phyloP scores from a whole-genome alignment of 2,797 vertebrate genomes.

The Tenualosa thibaudeaui region DNA sequence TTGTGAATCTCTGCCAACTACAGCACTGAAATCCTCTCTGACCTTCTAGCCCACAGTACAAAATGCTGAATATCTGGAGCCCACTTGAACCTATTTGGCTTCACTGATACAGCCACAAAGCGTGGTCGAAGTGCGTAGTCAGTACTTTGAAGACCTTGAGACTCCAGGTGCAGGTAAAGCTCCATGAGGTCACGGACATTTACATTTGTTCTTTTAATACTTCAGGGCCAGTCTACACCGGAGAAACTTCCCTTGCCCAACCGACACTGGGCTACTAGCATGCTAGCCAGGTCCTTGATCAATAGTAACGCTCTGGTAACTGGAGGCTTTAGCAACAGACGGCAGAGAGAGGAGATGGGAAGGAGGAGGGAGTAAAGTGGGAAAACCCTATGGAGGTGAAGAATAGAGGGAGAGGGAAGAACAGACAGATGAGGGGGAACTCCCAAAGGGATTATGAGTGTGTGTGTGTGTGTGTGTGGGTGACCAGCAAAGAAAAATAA shows the following conservation, averaged over 20 bases:
- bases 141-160: no score
- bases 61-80: neutral
- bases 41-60: neutral
- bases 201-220: no score
- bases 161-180: no score
- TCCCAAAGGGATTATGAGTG: neutral
- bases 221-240: no score
- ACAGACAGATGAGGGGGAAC: neutral
- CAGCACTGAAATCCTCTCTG: neutral
- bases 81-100: neutral
- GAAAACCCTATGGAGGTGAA: neutral
- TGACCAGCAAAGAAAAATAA: neutral
- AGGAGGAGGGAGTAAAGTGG: neutral
- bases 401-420: neutral
- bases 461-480: neutral
- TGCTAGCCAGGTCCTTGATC: no score
- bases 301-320: no score
- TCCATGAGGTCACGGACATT: no score
- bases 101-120: neutral
- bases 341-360: neutral
- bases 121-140: no score
- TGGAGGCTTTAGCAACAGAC: no score
- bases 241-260: no score
- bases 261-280: no score
- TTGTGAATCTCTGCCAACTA: neutral